A percentile compares a stretch with the other conserved stretches of the same genome.
Conservation (phyloP, 2,797 vertebrate species). For the Takifugu ocellatus region DNA sequence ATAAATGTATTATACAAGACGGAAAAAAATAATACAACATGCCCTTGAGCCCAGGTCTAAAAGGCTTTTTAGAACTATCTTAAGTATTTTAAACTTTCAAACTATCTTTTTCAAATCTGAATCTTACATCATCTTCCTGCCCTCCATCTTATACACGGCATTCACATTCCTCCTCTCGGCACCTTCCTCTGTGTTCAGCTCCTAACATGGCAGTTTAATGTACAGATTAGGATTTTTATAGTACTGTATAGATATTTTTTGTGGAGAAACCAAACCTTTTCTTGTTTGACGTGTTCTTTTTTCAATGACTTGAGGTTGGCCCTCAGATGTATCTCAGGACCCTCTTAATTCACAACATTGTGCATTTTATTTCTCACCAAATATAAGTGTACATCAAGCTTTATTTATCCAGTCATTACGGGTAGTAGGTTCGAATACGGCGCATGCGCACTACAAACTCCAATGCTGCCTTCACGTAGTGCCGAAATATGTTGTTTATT, state of each 20-base stretch:
- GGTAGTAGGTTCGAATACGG: neutral
- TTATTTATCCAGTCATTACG: neutral
- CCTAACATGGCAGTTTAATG: constrained; percentile 37
- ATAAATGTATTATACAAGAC: no score
- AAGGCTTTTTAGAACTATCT: constrained; percentile 31
- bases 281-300: constrained; percentile 74
- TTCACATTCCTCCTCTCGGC: constrained; percentile 79
- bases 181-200: constrained; percentile 65
- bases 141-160: constrained; percentile 77
- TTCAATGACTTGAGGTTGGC: constrained; percentile 75
- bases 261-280: constrained; percentile 56
- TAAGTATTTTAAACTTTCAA: no score
- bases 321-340: constrained; percentile 72
- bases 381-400: neutral
- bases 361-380: neutral
- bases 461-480: neutral
- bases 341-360: constrained; percentile 25
- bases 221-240: neutral
- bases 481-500: neutral
- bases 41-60: no score
- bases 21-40: no score
- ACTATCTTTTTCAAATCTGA: no score
- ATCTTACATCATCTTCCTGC: constrained; percentile 74
- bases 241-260: constrained; percentile 1
- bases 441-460: constrained; percentile 14